These are phyloP conservation scores for Acanthurus leucopareius DNA, from an alignment of 2,797 vertebrate genomes.

Conservation along the genomic window DNA sequence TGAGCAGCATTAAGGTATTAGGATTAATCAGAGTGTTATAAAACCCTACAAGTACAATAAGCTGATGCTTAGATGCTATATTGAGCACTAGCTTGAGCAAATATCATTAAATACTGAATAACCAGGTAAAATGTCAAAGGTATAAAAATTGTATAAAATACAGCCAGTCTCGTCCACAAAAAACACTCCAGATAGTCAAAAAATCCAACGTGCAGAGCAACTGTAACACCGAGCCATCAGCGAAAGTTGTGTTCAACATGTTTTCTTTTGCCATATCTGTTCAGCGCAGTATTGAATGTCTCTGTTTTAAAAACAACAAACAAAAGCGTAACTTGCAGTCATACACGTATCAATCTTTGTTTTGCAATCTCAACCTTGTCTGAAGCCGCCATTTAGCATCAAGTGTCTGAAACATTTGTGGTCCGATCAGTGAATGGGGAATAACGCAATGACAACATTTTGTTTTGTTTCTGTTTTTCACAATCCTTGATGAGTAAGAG, in stretches of 20 bases:
- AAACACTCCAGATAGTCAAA: too few relatives aligned
- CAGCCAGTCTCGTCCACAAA: too few relatives aligned
- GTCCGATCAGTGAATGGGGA: slow-evolving; percentile 40
- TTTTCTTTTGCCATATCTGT: slow-evolving; percentile 22
- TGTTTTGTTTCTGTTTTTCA: slow-evolving; percentile 78
- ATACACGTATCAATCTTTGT: slow-evolving; percentile 10
- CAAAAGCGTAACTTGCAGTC: slow-evolving; percentile 1
- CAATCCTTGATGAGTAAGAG: slow-evolving; percentile 89
- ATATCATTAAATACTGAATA: too few relatives aligned
- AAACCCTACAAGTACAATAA: too few relatives aligned
- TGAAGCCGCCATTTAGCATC: slow-evolving; percentile 30
- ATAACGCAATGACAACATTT: slow-evolving; percentile 32
- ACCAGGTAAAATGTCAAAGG: too few relatives aligned
- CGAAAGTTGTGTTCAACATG: not conserved
- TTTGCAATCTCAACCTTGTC: slow-evolving; percentile 41
- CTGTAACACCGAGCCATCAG: not conserved
- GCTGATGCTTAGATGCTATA: too few relatives aligned
- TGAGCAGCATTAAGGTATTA: too few relatives aligned
- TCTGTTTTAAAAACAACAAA: slow-evolving; percentile 29
- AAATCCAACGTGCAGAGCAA: too few relatives aligned
- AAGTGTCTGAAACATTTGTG: slow-evolving; percentile 35
- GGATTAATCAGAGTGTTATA: too few relatives aligned
- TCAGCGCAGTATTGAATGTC: slow-evolving; percentile 57
- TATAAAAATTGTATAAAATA: too few relatives aligned
- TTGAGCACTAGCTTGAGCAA: too few relatives aligned